These are phyloP conservation scores for Thamnophis elegans DNA, from an alignment of 2,797 vertebrate species.

Conservation along the genomic window DNA sequence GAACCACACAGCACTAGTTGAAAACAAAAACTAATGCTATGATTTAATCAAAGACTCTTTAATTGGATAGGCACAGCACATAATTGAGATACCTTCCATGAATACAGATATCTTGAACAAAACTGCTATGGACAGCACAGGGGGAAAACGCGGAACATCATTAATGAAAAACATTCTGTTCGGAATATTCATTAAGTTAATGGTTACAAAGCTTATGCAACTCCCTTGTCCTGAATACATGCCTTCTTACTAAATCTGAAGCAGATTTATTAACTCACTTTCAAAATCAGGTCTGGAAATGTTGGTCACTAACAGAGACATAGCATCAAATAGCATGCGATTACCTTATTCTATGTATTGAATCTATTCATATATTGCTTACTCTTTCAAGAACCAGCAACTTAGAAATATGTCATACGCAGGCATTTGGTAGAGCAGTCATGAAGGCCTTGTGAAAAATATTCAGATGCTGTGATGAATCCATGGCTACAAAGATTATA, in stretches of 20 bases:
- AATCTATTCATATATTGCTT: not conserved
- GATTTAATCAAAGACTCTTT: not conserved
- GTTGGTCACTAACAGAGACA: not conserved
- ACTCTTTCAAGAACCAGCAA: not conserved
- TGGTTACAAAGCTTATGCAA: not conserved
- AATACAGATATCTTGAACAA: not conserved
- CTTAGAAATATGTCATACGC: not conserved
- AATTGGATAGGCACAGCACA: not conserved
- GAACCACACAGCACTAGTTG: not conserved
- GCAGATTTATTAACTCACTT: fast-evolving
- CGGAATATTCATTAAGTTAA: slow-evolving; percentile 20
- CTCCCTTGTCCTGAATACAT: slow-evolving; percentile 3
- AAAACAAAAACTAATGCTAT: not conserved
- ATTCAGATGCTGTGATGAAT: not conserved
- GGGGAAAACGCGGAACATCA: not conserved
- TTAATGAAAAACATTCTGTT: slow-evolving; percentile 10
- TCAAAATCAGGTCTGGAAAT: not conserved
- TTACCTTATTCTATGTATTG: not conserved
- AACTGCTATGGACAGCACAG: not conserved
- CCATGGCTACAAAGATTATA: not conserved
- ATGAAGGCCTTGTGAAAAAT: not conserved
- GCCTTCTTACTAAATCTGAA: not conserved
- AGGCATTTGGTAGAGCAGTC: not conserved
- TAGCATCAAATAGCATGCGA: not conserved
- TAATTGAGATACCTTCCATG: not conserved